phyloP scores from a whole-genome alignment of 2,797 vertebrate genomes.

The Buphagus erythrorhynchus region DNA sequence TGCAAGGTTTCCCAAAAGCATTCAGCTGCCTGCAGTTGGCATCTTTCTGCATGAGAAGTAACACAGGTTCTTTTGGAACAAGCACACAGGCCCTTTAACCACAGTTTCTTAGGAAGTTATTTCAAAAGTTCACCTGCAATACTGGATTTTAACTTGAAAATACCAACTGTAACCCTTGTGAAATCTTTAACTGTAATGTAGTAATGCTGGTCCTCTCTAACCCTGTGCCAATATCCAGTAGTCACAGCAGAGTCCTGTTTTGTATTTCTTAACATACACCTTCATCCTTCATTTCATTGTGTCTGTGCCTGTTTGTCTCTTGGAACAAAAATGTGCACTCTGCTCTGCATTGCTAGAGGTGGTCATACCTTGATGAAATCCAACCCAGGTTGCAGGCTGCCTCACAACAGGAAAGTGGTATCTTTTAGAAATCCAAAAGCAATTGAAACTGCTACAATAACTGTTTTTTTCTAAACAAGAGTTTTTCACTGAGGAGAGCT shows the following conservation, averaged over 20 bases:
- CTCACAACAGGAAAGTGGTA: constrained; percentile 58
- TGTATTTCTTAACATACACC: constrained; percentile 23
- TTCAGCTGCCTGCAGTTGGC: constrained; percentile 26
- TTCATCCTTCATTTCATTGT: constrained; percentile 25
- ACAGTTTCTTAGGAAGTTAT: neutral
- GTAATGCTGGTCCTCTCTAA: constrained; percentile 15
- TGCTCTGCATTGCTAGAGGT: constrained; percentile 57
- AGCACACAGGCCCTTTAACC: constrained; percentile 1
- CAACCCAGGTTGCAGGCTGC: constrained; percentile 1
- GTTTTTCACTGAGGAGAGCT: constrained; percentile 28
- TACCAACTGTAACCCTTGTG: neutral
- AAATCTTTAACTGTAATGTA: neutral
- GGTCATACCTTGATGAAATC: neutral
- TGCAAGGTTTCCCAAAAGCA: neutral
- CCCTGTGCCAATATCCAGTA: neutral
- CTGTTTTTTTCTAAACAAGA: neutral
- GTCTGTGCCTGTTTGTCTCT: constrained; percentile 26
- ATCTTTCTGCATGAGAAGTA: constrained; percentile 36
- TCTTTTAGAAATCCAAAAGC: constrained; percentile 46
- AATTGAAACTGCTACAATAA: neutral
- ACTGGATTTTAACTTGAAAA: neutral
- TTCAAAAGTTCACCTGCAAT: neutral
- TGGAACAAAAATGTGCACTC: neutral
- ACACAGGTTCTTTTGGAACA: neutral
- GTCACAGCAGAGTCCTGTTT: neutral